phyloP scores from a whole-genome alignment of 2,113 vertebrate genomes.

The Cariama cristata region DNA sequence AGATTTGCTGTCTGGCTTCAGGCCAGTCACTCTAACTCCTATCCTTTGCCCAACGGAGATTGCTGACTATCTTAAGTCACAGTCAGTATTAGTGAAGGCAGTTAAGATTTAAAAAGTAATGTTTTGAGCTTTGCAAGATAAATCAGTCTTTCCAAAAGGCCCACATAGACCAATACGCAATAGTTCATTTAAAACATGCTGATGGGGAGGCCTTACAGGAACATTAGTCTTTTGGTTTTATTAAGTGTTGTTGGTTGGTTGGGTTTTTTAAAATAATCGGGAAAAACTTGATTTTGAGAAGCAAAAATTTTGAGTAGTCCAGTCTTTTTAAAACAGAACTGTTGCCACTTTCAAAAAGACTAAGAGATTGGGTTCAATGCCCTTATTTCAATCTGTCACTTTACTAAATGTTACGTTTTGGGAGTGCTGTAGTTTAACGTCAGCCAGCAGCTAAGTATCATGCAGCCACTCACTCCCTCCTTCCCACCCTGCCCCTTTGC shows the following conservation, averaged over 20 bases:
- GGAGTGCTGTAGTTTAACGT: too few species aligned
- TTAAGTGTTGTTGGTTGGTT: not conserved
- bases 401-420: not conserved
- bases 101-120: not conserved
- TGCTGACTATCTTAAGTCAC: not conserved
- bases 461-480: too few species aligned
- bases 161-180: rapidly evolving
- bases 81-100: not conserved
- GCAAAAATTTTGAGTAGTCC: not conserved
- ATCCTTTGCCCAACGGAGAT: not conserved
- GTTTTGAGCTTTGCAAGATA: not conserved
- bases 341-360: not conserved
- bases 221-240: not conserved
- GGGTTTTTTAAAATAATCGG: not conserved
- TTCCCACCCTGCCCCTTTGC: too few species aligned
- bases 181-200: not conserved
- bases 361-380: not conserved
- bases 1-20: not conserved
- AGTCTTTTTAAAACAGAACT: not conserved
- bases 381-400: not conserved
- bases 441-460: too few species aligned
- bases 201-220: not conserved
- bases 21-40: not conserved
- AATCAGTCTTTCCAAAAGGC: not conserved
- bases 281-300: not conserved